Evolutionary conservation across 2,888 invertebrate species (phyloP), one percentile per base, ranked within the genome.

Genomic region (Athripsodes cinereus): DNA sequence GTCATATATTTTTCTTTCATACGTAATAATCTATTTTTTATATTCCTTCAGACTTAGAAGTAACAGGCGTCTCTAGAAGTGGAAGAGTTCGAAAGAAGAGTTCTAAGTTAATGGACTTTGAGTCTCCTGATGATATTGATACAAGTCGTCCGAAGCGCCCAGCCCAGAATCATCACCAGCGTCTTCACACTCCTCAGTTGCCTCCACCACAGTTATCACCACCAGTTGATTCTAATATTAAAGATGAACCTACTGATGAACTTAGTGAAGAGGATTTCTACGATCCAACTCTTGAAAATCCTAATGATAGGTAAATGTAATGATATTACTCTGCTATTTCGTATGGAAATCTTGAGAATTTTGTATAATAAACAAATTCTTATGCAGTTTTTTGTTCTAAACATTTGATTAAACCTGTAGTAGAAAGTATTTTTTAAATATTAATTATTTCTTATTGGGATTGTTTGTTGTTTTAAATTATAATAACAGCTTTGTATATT

Each of bases 61-160:
- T 91, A 57, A 90, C 90, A 55, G 92, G 92, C 8, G 85, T 93
- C 44, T 94, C 94, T 2, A 82, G 94, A 58, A 93, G 94, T 66
- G 94, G 94, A 20, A 81, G 94, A 58, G 92, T 96, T 0, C 79
- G 96, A 56, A 96, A 96, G 76, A 96, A 96, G 74, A 96, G 95
- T 18, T 94, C 95, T 0, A 95, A 96, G 71, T 78, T 97, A 47
- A 85, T 92, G 74, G 96, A 95, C 72, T 96, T 95, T 75, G 92
- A 92, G 70, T 92, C 92, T 0, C 89, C 90, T 0, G 96, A 95
- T 70, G 94, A 92, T 68, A 84, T 90, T 53, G 91, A 88, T 64
- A 79, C 82, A 21, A 73, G 74, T 3, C 47, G 60, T 11, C 47
- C 57, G 3, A 53, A 53, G 16, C 54, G 60, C 10, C 54, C 53